Conservation (phyloP, 2,888 invertebrate genomes). For the Oligia fasciuncula region DNA sequence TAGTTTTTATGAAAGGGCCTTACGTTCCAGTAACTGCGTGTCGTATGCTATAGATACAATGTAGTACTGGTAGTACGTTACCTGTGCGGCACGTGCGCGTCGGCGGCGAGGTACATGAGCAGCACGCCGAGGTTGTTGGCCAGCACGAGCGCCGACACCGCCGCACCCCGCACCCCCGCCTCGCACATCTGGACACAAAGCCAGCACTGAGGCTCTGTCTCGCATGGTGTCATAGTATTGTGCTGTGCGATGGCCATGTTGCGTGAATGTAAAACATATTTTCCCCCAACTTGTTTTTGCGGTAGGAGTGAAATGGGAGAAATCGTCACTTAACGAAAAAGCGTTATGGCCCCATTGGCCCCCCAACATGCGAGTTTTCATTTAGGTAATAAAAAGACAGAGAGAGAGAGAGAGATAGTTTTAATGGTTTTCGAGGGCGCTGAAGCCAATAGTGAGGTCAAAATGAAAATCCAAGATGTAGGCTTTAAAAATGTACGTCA, state of each 20-base stretch:
- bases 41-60: background rate
- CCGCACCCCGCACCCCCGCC: conserved; percentile 75
- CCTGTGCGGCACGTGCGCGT: conserved; percentile 72
- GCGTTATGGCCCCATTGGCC: no score
- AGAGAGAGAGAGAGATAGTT: no score
- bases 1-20: background rate
- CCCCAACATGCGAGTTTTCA: no score
- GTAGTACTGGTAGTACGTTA: conserved; percentile 36
- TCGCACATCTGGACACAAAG: conserved; percentile 74
- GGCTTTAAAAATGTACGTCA: no score
- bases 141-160: conserved; percentile 76
- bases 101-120: conserved; percentile 82
- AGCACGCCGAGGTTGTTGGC: conserved; percentile 81
- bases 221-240: background rate
- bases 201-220: background rate
- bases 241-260: background rate
- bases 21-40: background rate
- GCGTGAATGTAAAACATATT: background rate
- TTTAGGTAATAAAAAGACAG: no score
- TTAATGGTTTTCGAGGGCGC: no score
- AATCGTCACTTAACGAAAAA: no score
- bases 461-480: no score
- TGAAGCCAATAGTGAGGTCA: no score
- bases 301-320: no score
- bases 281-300: background rate